Evolutionary conservation across 2,113 vertebrate genomes (phyloP).

Genomic region (Chlorodrepanis virens): DNA sequence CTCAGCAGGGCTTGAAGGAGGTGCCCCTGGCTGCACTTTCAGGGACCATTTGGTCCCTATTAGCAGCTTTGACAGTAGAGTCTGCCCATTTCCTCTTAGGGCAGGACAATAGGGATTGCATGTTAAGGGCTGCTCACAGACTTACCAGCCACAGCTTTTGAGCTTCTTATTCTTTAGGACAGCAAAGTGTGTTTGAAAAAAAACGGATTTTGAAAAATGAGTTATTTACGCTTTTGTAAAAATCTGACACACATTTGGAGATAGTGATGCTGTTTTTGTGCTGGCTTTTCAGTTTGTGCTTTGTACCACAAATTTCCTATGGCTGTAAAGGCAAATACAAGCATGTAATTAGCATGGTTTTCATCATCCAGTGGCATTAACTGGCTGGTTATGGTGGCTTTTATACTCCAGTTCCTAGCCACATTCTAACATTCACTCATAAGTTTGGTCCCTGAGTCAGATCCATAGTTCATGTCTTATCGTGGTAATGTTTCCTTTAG

Average conservation of each 20-base stretch:
- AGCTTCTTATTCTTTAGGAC: not conserved
- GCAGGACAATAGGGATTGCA: not conserved
- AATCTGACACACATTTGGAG: not conserved
- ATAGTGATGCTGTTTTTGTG: not conserved
- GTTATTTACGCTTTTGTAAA: not conserved
- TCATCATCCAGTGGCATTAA: slow-evolving; percentile 39
- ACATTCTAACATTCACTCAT: slow-evolving; percentile 5
- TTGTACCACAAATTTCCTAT: slow-evolving; percentile 53
- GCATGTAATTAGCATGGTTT: slow-evolving; percentile 45
- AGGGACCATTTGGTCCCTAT: not conserved
- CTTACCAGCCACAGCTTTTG: not conserved
- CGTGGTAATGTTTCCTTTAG: not conserved
- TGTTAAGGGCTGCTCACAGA: not conserved
- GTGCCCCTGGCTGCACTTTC: fast-evolving
- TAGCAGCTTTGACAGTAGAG: not conserved
- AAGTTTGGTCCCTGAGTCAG: slow-evolving; percentile 28
- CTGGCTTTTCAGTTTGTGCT: slow-evolving; percentile 47
- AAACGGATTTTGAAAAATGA: not conserved
- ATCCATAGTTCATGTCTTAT: slow-evolving; percentile 8
- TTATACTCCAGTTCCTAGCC: not conserved
- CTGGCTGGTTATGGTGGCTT: slow-evolving; percentile 13
- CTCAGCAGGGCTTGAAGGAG: not conserved
- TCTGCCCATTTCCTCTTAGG: not conserved
- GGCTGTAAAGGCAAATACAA: slow-evolving; percentile 42
- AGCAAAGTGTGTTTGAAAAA: not conserved